Base-by-base conservation (phyloP, 2,888 invertebrate species). In the Dexiosoma caninum region DNA sequence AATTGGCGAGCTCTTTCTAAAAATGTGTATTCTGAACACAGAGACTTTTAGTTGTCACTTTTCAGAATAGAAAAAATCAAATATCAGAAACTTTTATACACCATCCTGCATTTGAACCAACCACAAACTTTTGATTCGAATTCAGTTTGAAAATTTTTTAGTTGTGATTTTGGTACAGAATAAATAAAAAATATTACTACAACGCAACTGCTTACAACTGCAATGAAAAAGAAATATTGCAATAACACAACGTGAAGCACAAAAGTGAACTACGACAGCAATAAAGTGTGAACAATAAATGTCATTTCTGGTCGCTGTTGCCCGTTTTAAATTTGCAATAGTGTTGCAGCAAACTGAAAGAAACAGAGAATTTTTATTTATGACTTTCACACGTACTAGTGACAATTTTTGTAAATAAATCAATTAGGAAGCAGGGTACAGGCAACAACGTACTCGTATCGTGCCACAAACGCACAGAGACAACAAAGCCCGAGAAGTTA, bases 351-450 rank as follows among this genome's bases (percentile, higher is more conserved):
- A 5, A 40, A 27, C 27, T 5, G 9, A 72, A 77, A 60, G 30
- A 74, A 79, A 35, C 23, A 55, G 46, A 67, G 67, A 59, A 70
- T 70, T 64, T 72, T 66, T 77, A 81, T 81, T 81, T 81, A 81
- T 81, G 76, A 77, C 77, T 81, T 81, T 81, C 81, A 77, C 81
- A 81, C 81, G 72, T 77, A 72, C 23, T 21, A 72, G 62, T 77
- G 77, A 81, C 81, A 81, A 77, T 81, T 81, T 72, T 64, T 59
- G 77, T 62, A 77, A 77, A 81, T 81, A 81, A 81, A 81, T 81
- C 81, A 81, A 77, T 77, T 77, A 77, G 71, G 53, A n/a, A 59
- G 62, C 60, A 74, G 49, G 40, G 40, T 55, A 60, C 53, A 21
- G 42, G 16, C 55, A 64, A 49, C 49, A 51, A n/a, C 27, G 23